These are phyloP conservation scores for Spialia ferax DNA, from an alignment of 2,888 invertebrate genomes.

Conservation along the genomic window DNA sequence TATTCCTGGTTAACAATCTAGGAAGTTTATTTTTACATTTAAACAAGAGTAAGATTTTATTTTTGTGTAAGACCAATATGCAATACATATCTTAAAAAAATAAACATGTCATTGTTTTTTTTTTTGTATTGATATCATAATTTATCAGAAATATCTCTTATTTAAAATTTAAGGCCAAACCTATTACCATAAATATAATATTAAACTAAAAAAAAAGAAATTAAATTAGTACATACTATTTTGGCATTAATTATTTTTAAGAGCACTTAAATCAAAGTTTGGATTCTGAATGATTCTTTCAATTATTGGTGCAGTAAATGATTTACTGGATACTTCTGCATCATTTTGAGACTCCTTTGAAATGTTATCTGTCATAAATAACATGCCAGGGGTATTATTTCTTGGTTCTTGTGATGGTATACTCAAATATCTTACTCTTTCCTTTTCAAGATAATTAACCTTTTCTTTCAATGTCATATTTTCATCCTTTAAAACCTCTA, in stretches of 20 bases:
- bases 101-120: conserved; percentile 46
- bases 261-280: conserved; percentile 71
- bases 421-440: conserved; percentile 77
- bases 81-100: conserved; percentile 80
- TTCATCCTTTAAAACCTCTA: conserved; percentile 89
- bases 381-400: conserved; percentile 40
- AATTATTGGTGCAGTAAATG: conserved; percentile 47
- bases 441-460: conserved; percentile 85
- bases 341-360: conserved; percentile 59
- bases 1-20: conserved; percentile 71
- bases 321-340: conserved; percentile 46
- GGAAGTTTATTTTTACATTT: conserved; percentile 85
- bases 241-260: conserved; percentile 60
- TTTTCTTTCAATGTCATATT: conserved; percentile 86
- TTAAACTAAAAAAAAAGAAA: too few species aligned
- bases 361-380: conserved; percentile 45
- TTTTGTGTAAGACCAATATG: conserved; percentile 84
- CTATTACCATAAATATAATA: too few species aligned
- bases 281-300: conserved; percentile 57
- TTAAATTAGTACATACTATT: background rate
- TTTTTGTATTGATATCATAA: background rate
- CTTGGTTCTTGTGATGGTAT: conserved; percentile 56
- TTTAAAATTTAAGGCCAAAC: too few species aligned
- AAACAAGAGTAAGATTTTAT: conserved; percentile 78
- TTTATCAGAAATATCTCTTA: too few species aligned